Conservation (phyloP, 2,797 vertebrate species). For the Acanthurus tractus region DNA sequence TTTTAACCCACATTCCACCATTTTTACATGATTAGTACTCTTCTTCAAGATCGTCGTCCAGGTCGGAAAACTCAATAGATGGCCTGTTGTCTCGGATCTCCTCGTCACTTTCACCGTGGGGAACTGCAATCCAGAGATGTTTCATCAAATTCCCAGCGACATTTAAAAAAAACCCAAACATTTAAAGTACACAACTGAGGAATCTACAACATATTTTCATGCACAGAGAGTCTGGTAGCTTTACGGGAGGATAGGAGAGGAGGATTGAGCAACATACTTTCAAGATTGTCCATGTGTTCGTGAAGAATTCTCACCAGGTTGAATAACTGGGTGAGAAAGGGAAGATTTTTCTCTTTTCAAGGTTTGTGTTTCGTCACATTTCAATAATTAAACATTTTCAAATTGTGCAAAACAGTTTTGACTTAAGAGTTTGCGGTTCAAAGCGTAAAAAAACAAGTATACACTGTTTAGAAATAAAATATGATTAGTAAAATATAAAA, state of each 20-base stretch:
- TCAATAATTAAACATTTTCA: conserved; percentile 18
- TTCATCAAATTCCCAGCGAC: neutral
- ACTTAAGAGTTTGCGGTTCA: neutral
- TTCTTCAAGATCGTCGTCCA: conserved; percentile 84
- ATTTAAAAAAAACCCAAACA: neutral
- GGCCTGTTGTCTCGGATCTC: conserved; percentile 85
- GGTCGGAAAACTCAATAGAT: conserved; percentile 86
- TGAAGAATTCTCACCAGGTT: conserved; percentile 99
- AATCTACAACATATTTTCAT: neutral
- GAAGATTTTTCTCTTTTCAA: conserved; percentile 58
- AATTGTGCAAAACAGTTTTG: neutral
- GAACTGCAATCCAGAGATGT: conserved; percentile 82
- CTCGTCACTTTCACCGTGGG: conserved; percentile 91
- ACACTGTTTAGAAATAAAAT: neutral
- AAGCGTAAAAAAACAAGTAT: neutral
- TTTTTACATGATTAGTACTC: conserved; percentile 70
- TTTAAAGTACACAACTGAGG: neutral
- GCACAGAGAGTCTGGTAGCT: neutral
- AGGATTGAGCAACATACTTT: conserved; percentile 91
- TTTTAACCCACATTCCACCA: neutral
- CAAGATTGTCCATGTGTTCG: conserved; percentile 99
- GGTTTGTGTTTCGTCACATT: conserved; percentile 25
- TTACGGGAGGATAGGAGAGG: conserved; percentile 24
- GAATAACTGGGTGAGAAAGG: conserved; percentile 95
- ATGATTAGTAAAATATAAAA: neutral